Percentiles rank a stretch among this genome's conserved stretches.
phyloP scores from a whole-genome alignment of 1,140 invertebrate species.

The Hycleus phaleratus region DNA sequence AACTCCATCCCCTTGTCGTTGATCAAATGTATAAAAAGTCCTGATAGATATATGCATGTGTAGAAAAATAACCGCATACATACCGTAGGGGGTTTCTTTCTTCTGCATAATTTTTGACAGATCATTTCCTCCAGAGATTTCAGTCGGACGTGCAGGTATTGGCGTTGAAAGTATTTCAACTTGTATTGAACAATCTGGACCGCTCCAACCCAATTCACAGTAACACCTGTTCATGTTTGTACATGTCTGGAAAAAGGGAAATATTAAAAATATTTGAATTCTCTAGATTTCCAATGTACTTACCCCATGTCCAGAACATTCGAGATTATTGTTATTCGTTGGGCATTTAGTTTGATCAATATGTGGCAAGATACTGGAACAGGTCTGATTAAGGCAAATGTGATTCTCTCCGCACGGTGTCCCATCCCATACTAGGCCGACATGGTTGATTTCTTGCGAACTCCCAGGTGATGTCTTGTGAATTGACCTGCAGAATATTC shows the following conservation, averaged over 20 bases:
- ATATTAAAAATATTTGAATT: not conserved
- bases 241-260: constrained; percentile 61
- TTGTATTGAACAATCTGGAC: constrained; percentile 77
- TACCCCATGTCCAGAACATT: constrained; percentile 92
- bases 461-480: constrained; percentile 62
- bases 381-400: constrained; percentile 90
- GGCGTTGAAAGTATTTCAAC: constrained; percentile 53
- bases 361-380: constrained; percentile 71
- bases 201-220: constrained; percentile 82
- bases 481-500: constrained; percentile 20
- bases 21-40: too few species aligned
- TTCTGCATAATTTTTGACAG: constrained; percentile 66
- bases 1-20: too few species aligned
- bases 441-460: constrained; percentile 49
- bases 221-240: constrained; percentile 89
- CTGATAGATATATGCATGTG: not conserved
- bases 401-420: constrained; percentile 86
- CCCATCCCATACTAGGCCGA: constrained; percentile 79
- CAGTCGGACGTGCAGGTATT: constrained; percentile 42
- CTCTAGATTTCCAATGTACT: constrained; percentile 39
- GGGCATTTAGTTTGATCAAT: constrained; percentile 81
- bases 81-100: constrained; percentile 84
- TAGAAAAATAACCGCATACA: constrained; percentile 39
- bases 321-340: constrained; percentile 74
- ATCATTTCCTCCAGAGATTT: constrained; percentile 37